These are phyloP conservation scores for Formica aserva DNA, from an alignment of 2,888 invertebrate genomes.

Conservation along the genomic window DNA sequence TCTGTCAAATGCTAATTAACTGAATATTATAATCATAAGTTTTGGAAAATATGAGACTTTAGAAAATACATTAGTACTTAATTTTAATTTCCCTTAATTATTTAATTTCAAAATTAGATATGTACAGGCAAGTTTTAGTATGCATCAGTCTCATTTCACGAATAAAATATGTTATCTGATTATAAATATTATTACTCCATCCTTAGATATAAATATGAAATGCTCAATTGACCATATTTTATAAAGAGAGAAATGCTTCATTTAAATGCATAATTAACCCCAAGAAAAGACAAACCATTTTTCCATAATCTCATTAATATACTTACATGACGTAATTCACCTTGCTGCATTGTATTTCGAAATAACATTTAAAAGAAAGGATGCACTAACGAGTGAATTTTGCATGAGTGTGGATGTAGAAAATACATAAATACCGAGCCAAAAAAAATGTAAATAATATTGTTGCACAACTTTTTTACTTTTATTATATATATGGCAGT, in stretches of 20 bases:
- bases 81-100: neutral
- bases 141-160: neutral
- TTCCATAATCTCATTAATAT: constrained; percentile 4
- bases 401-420: constrained; percentile 51
- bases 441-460: constrained; percentile 42
- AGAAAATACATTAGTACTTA: neutral
- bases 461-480: constrained; percentile 26
- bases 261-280: constrained; percentile 1
- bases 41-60: neutral
- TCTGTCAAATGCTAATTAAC: neutral
- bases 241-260: neutral
- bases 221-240: neutral
- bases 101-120: neutral
- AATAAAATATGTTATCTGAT: neutral
- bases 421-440: neutral
- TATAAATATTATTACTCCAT: neutral
- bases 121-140: neutral
- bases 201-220: neutral
- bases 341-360: neutral
- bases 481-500: constrained; percentile 16
- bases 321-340: constrained; percentile 24
- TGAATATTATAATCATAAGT: neutral
- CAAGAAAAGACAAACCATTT: neutral
- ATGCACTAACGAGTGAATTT: constrained; percentile 39
- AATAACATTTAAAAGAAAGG: constrained; percentile 29